A percentile compares a stretch with the other conserved stretches of the same genome.
Evolutionary conservation across 2,797 vertebrate genomes (phyloP).

Genomic region (Melanotaenia maccullochi): DNA sequence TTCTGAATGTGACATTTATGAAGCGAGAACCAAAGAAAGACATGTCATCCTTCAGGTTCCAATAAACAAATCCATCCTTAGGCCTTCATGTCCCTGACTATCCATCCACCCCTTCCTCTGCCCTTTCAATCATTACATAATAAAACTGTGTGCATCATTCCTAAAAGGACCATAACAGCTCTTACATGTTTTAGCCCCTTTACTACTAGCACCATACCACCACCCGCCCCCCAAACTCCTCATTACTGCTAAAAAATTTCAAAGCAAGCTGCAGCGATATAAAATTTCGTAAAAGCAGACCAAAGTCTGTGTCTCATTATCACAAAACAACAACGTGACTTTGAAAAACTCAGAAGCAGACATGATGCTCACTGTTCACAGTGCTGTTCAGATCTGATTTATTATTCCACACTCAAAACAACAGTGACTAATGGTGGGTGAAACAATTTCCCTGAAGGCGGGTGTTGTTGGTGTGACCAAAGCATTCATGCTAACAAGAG

Average conservation of each 20-base stretch:
- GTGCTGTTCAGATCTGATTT: slow-evolving; percentile 21
- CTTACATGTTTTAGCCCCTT: slow-evolving; percentile 44
- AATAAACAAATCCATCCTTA: slow-evolving; percentile 53
- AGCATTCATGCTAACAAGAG: not conserved
- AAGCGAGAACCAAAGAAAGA: slow-evolving; percentile 76
- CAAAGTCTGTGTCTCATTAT: slow-evolving; percentile 60
- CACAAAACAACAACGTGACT: slow-evolving; percentile 51
- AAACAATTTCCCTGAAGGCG: not conserved
- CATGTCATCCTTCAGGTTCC: slow-evolving; percentile 64
- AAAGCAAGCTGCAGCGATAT: slow-evolving; percentile 40
- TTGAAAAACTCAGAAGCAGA: slow-evolving; percentile 58
- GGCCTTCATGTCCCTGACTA: slow-evolving; percentile 18
- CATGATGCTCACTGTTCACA: slow-evolving; percentile 19
- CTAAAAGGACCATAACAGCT: slow-evolving; percentile 27
- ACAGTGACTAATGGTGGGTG: slow-evolving; percentile 6
- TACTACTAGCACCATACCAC: slow-evolving; percentile 35
- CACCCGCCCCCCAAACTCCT: not conserved
- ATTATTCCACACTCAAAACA: slow-evolving; percentile 33
- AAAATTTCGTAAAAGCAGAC: slow-evolving; percentile 48
- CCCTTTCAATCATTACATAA: slow-evolving; percentile 53
- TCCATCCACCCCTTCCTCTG: slow-evolving; percentile 48
- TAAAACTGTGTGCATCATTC: slow-evolving; percentile 46
- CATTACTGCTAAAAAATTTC: slow-evolving; percentile 44
- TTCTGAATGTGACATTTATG: slow-evolving; percentile 76
- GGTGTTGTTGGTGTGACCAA: not conserved